These are phyloP conservation scores for Tuta absoluta DNA, from an alignment of 2,888 invertebrate species.

Conservation along the genomic window DNA sequence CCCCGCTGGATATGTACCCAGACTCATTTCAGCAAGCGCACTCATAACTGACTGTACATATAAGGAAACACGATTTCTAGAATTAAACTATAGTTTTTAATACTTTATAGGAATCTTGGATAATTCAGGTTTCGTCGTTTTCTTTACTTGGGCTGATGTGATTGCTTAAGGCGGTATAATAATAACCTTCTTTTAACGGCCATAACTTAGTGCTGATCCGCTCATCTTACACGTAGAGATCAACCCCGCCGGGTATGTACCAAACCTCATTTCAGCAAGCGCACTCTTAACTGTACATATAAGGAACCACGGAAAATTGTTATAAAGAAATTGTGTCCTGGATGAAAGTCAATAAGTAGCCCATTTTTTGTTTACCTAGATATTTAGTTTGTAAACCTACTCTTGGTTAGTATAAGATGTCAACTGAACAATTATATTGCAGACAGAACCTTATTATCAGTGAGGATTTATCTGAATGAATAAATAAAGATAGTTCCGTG, in stretches of 20 bases:
- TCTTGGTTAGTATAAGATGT: too few species aligned
- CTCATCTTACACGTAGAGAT: conserved; percentile 58
- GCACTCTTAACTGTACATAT: conserved; percentile 46
- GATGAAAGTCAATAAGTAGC: too few species aligned
- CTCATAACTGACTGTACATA: conserved; percentile 50
- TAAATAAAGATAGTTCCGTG: too few species aligned
- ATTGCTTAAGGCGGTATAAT: not conserved
- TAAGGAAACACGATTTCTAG: conserved; percentile 28
- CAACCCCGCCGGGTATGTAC: conserved; percentile 64
- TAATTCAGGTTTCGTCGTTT: too few species aligned
- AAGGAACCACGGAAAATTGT: conserved; percentile 32
- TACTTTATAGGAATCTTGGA: not conserved
- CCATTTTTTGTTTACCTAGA: too few species aligned
- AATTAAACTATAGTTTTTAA: not conserved
- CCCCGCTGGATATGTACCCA: conserved; percentile 59
- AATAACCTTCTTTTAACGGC: conserved; percentile 31
- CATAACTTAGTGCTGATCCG: conserved; percentile 74
- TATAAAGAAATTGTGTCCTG: too few species aligned
- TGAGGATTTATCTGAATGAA: too few species aligned
- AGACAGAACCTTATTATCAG: too few species aligned
- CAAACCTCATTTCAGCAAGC: conserved; percentile 52
- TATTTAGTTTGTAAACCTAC: too few species aligned
- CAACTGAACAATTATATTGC: too few species aligned
- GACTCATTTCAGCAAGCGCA: conserved; percentile 53
- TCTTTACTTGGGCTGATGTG: too few species aligned